Evolutionary conservation across 2,888 invertebrate species (phyloP).

Genomic region (Margaritifera margaritifera): DNA sequence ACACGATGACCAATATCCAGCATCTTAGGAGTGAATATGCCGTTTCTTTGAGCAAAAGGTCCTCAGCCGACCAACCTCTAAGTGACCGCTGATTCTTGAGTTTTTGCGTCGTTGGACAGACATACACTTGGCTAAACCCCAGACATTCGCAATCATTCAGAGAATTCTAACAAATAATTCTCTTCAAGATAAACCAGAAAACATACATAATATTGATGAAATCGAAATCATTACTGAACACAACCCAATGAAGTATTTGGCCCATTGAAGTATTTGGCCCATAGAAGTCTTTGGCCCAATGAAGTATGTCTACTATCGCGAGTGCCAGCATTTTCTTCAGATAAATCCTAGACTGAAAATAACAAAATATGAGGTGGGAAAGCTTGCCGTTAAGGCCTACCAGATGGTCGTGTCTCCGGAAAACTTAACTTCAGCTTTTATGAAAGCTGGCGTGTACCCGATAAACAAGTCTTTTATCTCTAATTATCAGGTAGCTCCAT

Average conservation of each 20-base stretch:
- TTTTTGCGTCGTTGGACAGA: constrained; percentile 8
- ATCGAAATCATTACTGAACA: constrained; percentile 2
- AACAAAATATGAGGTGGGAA: no score
- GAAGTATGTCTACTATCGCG: no score
- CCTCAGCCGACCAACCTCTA: not conserved
- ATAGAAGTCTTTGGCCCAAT: no score
- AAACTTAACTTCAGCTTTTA: no score
- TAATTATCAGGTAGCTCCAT: no score
- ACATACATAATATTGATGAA: constrained; percentile 16
- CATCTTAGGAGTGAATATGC: constrained; percentile 15
- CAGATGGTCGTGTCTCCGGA: no score
- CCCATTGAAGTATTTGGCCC: no score
- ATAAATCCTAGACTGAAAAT: no score
- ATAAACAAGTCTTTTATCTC: no score
- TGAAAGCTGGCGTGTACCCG: no score
- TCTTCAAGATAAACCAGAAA: constrained; percentile 5
- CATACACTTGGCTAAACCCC: constrained; percentile 11
- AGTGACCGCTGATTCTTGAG: constrained; percentile 10
- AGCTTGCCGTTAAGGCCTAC: no score
- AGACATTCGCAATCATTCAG: constrained; percentile 1
- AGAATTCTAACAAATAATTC: constrained; percentile 2
- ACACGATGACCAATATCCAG: constrained; percentile 9
- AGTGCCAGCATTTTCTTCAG: no score
- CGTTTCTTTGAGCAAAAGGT: not conserved
- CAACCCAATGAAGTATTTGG: not conserved